These are phyloP conservation scores for Eolophus roseicapilla DNA, from an alignment of 2,113 vertebrate genomes.

Conservation along the genomic window DNA sequence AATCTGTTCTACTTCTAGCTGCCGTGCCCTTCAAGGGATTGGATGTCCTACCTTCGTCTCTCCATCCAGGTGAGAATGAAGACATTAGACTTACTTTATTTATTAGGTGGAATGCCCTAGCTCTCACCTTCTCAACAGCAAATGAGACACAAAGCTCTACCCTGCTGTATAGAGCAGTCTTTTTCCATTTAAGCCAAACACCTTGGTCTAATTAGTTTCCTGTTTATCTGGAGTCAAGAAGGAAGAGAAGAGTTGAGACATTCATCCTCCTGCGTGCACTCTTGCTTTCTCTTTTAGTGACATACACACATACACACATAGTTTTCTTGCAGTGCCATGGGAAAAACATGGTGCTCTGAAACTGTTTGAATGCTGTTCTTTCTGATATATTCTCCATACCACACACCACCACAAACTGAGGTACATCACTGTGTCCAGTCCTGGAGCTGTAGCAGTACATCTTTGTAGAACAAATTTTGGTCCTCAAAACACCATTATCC, in stretches of 20 bases:
- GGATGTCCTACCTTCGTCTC: not conserved
- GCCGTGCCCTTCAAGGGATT: not conserved
- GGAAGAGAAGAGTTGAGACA: not conserved
- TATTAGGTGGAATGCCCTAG: not conserved
- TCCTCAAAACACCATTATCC: not conserved
- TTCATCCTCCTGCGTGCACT: not conserved
- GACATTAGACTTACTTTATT: not conserved
- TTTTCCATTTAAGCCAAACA: not conserved
- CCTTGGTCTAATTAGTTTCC: not conserved
- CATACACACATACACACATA: accelerated
- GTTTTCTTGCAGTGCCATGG: not conserved
- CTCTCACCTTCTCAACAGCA: not conserved
- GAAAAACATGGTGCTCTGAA: not conserved
- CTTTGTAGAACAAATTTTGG: not conserved
- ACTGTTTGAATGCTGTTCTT: not conserved
- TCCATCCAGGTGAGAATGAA: not conserved
- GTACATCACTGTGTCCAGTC: accelerated
- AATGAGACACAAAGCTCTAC: not conserved
- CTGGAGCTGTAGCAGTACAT: accelerated
- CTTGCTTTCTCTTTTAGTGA: not conserved
- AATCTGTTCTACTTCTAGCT: not conserved
- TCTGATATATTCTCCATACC: not conserved
- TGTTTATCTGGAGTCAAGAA: not conserved
- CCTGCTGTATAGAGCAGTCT: not conserved
- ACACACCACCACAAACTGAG: not conserved